These are phyloP conservation scores for Caenorhabditis zanzibari DNA, from an alignment of 2,888 invertebrate species.

Conservation along the genomic window DNA sequence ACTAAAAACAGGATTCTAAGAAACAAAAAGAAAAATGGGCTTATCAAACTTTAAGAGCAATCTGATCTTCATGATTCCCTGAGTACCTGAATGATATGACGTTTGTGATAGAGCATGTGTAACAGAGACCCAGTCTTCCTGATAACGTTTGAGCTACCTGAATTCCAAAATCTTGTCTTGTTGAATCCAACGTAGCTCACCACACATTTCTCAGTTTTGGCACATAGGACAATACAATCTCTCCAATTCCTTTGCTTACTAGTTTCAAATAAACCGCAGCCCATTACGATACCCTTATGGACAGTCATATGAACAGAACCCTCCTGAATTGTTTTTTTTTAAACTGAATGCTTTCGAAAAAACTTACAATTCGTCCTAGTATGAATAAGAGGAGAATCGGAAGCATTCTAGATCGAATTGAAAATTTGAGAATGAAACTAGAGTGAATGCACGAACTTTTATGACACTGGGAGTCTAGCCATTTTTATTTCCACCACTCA, in stretches of 20 bases:
- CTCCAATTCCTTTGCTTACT: neutral
- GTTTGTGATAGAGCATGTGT: neutral
- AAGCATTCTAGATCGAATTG: neutral
- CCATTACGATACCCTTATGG: neutral
- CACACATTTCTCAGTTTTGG: constrained; percentile 21
- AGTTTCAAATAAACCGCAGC: neutral
- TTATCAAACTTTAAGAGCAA: constrained; percentile 1
- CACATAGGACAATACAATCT: constrained; percentile 7
- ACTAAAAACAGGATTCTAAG: neutral
- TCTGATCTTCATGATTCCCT: neutral
- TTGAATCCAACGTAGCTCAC: neutral
- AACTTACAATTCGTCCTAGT: neutral
- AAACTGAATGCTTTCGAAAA: neutral
- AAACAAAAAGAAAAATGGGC: neutral
- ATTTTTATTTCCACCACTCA: too few relatives aligned
- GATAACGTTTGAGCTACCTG: neutral
- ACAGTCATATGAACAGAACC: neutral
- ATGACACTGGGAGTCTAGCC: neutral
- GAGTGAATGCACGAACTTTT: neutral
- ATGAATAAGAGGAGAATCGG: neutral
- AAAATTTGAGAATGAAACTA: neutral
- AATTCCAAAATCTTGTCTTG: neutral
- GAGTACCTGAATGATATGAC: neutral
- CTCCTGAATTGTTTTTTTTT: neutral
- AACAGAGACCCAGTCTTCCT: neutral